Conservation (phyloP, 2,888 invertebrate species). For the Andrena haemorrhoa region DNA sequence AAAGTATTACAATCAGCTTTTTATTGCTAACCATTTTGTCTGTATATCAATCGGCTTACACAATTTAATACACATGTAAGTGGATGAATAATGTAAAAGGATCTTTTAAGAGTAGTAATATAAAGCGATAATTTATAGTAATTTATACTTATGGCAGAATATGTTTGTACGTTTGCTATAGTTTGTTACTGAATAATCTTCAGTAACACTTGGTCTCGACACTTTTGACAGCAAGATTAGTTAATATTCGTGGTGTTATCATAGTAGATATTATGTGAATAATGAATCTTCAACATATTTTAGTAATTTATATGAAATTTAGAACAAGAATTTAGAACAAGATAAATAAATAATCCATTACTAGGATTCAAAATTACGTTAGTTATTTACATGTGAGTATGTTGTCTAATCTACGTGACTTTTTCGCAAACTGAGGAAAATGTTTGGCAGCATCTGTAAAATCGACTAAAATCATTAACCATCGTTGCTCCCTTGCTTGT, state of each 20-base stretch:
- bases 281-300: too few relatives aligned
- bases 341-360: not conserved
- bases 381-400: slow-evolving; percentile 21
- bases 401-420: slow-evolving; percentile 33
- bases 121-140: not conserved
- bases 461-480: slow-evolving; percentile 52
- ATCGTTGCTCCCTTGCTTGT: slow-evolving; percentile 33
- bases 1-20: not conserved
- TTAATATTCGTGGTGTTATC: too few relatives aligned
- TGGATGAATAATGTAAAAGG: not conserved
- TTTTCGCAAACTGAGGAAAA: slow-evolving; percentile 43
- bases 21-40: slow-evolving; percentile 2
- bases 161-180: not conserved
- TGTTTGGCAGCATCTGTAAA: slow-evolving; percentile 31
- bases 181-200: not conserved
- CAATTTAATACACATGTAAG: not conserved
- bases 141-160: not conserved
- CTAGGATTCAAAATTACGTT: not conserved
- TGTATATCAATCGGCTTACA: not conserved
- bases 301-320: too few relatives aligned
- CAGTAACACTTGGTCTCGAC: slow-evolving; percentile 1
- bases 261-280: too few relatives aligned
- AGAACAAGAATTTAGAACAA: not conserved
- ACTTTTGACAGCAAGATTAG: not conserved
- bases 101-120: not conserved